phyloP scores from a whole-genome alignment of 2,888 invertebrate species.

The Nasonia oneida region DNA sequence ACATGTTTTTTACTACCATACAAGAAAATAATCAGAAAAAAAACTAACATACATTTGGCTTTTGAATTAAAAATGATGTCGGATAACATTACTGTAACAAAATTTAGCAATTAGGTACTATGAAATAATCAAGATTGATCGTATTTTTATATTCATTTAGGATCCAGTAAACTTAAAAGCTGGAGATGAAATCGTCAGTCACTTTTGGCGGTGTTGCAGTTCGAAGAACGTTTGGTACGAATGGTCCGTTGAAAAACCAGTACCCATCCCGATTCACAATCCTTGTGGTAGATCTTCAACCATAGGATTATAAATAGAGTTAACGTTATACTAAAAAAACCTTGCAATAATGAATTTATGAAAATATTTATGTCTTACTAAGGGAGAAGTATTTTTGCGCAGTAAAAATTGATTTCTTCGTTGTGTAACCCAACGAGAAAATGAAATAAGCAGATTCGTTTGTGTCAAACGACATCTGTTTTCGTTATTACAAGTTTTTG shows the following conservation, averaged over 20 bases:
- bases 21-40: background rate
- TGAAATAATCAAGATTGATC: background rate
- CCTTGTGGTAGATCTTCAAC: conserved; percentile 87
- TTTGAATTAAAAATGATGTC: background rate
- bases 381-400: conserved; percentile 13
- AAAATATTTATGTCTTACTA: conserved; percentile 13
- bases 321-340: background rate
- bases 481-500: conserved; percentile 11
- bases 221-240: conserved; percentile 96
- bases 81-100: background rate
- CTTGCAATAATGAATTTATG: conserved; percentile 24
- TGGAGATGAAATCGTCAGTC: conserved; percentile 87
- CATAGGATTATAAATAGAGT: conserved; percentile 81
- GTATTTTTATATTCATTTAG: conserved; percentile 77
- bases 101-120: background rate
- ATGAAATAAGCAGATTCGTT: conserved; percentile 18
- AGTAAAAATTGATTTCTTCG: conserved; percentile 8
- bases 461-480: conserved; percentile 34
- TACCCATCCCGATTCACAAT: conserved; percentile 84
- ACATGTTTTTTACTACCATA: background rate
- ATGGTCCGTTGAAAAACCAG: conserved; percentile 88
- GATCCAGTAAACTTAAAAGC: conserved; percentile 87
- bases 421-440: background rate
- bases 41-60: background rate
- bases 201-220: conserved; percentile 92